phyloP scores from a whole-genome alignment of 2,113 vertebrate species.

The Actenoides hombroni region DNA sequence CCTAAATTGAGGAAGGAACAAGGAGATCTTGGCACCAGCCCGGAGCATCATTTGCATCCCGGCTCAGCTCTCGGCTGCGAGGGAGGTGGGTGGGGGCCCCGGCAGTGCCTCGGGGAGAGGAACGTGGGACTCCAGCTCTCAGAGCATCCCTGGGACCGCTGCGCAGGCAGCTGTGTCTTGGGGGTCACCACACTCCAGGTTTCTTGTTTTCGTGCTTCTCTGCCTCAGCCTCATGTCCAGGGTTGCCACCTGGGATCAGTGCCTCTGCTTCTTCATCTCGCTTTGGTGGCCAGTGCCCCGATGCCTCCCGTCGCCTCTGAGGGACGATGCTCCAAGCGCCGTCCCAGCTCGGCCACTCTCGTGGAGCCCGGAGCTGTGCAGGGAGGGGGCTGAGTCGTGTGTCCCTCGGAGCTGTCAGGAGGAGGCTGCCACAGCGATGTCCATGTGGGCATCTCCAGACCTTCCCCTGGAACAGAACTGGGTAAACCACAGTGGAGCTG shows the following conservation, averaged over 20 bases:
- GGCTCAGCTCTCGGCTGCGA: neutral
- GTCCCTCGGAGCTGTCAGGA: neutral
- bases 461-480: neutral
- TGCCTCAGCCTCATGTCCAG: neutral
- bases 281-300: fast-evolving
- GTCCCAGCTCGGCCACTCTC: neutral
- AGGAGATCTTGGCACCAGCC: conserved; percentile 35
- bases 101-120: neutral
- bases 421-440: neutral
- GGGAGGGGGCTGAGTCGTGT: fast-evolving
- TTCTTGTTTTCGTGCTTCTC: neutral
- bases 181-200: neutral
- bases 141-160: neutral
- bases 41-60: conserved; percentile 15
- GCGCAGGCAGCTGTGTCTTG: fast-evolving
- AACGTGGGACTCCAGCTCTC: neutral
- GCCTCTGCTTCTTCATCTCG: neutral
- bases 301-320: neutral
- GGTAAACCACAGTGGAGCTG: fast-evolving
- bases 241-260: neutral
- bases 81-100: neutral
- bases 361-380: fast-evolving
- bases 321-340: neutral
- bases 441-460: neutral
- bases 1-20: conserved; percentile 30